phyloP scores from a whole-genome alignment of 2,888 invertebrate genomes.

The Marasmarcha lunaedactyla region DNA sequence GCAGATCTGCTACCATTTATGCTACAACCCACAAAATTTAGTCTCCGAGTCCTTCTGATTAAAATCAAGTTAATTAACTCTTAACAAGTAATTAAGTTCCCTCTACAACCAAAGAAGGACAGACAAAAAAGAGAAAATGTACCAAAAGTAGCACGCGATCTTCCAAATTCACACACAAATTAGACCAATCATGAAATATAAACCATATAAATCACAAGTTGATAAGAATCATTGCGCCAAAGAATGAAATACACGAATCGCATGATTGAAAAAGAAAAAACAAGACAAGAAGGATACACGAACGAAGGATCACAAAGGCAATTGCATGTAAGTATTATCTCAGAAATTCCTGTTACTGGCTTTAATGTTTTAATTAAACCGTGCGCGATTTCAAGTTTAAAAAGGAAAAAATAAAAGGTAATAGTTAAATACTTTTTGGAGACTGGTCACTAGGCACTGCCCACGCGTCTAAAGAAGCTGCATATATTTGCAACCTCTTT shows the following conservation, averaged over 20 bases:
- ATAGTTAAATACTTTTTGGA: background rate
- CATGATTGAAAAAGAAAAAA: background rate
- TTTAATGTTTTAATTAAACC: conserved; percentile 10
- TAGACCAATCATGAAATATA: no score
- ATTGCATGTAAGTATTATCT: background rate
- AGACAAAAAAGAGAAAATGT: no score
- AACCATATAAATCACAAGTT: no score
- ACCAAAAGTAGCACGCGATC: no score
- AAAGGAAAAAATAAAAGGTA: background rate
- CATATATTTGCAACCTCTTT: conserved; percentile 62
- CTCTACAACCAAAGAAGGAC: no score
- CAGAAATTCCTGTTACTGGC: background rate
- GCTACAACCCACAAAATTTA: no score
- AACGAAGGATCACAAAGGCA: conserved; percentile 1
- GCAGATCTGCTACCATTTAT: no score
- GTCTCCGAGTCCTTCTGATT: no score
- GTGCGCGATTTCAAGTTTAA: background rate
- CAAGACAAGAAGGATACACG: background rate
- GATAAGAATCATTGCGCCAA: no score
- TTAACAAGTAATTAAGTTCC: no score
- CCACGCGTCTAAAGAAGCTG: conserved; percentile 56
- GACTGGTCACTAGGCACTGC: conserved; percentile 25
- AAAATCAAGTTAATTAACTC: no score
- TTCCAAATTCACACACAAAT: no score
- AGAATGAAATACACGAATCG: background rate